A percentile compares a stretch with the other conserved stretches of the same genome.
Conservation (phyloP, 1,140 invertebrate genomes). For the Sitodiplosis mosellana region DNA sequence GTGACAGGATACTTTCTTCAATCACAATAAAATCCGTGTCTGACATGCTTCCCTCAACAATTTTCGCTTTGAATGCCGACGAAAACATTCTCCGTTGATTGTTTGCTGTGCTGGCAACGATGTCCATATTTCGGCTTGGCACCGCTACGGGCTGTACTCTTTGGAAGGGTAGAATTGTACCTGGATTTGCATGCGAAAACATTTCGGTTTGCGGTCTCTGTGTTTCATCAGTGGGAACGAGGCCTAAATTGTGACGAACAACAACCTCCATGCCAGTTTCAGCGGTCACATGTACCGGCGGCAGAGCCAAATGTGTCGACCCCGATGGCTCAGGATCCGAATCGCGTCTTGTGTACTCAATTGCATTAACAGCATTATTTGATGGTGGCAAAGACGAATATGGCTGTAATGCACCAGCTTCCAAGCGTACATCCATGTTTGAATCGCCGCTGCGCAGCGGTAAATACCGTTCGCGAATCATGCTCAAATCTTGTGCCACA, state of each 20-base stretch:
- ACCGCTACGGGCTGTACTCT: conserved; percentile 22
- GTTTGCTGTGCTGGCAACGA: conserved; percentile 16
- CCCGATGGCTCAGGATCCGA: background rate
- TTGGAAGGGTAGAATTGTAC: conserved; percentile 18
- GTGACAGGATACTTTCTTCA: conserved; percentile 81
- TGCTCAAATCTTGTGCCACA: conserved; percentile 21
- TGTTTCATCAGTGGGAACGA: conserved; percentile 12
- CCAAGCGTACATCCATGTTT: background rate
- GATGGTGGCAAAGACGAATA: background rate
- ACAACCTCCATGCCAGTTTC: conserved; percentile 25
- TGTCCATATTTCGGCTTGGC: conserved; percentile 17
- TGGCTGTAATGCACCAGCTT: too few relatives aligned
- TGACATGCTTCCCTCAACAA: conserved; percentile 4
- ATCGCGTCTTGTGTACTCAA: background rate
- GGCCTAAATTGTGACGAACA: conserved; percentile 17
- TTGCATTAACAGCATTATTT: background rate
- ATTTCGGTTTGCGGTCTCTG: conserved; percentile 14
- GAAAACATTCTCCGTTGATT: background rate
- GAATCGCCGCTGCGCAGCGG: conserved; percentile 15
- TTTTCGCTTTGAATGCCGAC: background rate
- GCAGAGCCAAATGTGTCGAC: conserved; percentile 12
- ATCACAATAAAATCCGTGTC: conserved; percentile 38
- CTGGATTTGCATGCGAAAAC: conserved; percentile 20
- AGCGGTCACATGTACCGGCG: conserved; percentile 14
- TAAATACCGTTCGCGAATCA: conserved; percentile 19